Percentiles rank a stretch among this genome's conserved stretches.
Conservation (phyloP, 2,797 vertebrate genomes). For the Ceryle rudis region DNA sequence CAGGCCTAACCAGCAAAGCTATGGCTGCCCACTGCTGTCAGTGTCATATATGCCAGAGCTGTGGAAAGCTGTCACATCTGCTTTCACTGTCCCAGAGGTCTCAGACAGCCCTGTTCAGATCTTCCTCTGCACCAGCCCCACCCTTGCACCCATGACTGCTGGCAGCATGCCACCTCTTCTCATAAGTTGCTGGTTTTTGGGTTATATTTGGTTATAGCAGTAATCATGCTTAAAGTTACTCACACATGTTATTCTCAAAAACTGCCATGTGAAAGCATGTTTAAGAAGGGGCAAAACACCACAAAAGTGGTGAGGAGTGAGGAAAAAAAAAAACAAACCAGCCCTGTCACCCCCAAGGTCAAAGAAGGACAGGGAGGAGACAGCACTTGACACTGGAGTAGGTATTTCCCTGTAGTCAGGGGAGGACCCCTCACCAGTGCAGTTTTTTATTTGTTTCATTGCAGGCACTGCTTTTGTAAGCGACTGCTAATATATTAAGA, state of each 20-base stretch:
- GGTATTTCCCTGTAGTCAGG: background rate
- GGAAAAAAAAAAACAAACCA: background rate
- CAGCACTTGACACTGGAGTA: accelerated
- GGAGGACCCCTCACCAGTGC: background rate
- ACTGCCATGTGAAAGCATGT: accelerated
- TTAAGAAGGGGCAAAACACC: background rate
- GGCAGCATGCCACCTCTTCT: background rate
- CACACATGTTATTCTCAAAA: background rate
- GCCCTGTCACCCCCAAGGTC: accelerated
- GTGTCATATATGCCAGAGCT: accelerated
- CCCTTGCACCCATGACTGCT: accelerated
- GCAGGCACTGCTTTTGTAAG: background rate
- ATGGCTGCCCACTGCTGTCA: background rate
- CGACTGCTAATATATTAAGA: background rate
- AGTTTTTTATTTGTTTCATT: background rate
- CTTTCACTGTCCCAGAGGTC: accelerated
- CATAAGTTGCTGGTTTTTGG: background rate
- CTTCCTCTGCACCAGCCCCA: background rate
- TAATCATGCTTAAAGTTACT: background rate
- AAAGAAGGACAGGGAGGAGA: accelerated
- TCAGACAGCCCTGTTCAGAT: accelerated
- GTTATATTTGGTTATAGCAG: background rate
- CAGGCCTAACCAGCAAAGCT: no score
- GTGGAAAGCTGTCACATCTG: background rate
- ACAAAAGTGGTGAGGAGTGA: background rate